Conservation (phyloP, 2,113 vertebrate genomes). For the Lampris incognitus region DNA sequence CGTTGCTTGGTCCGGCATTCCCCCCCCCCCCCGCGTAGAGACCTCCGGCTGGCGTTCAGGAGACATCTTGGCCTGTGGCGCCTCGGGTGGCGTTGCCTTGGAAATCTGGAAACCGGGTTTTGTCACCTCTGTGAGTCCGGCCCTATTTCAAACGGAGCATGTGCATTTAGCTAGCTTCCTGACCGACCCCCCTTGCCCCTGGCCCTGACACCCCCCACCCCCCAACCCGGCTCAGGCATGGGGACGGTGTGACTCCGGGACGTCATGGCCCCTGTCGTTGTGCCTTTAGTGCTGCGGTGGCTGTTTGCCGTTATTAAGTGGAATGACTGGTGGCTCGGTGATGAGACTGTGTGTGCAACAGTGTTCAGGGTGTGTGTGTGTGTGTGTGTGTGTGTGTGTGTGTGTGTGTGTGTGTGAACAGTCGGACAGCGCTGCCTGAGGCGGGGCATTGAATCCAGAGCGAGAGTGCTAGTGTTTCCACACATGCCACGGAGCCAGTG, state of each 20-base stretch:
- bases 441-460: constrained; percentile 51
- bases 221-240: constrained; percentile 46
- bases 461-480: constrained; percentile 68
- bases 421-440: constrained; percentile 53
- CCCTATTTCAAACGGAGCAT: constrained; percentile 58
- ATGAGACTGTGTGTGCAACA: constrained; percentile 43
- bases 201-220: constrained; percentile 19
- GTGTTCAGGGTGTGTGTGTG: constrained; percentile 42
- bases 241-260: constrained; percentile 54
- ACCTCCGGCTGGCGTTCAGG: constrained; percentile 36
- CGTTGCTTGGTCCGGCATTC: constrained; percentile 53
- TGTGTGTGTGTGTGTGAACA: constrained; percentile 6
- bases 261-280: constrained; percentile 62
- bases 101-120: constrained; percentile 41
- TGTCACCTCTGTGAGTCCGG: constrained; percentile 51
- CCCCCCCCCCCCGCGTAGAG: constrained; percentile 52
- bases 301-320: constrained; percentile 74
- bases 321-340: constrained; percentile 65
- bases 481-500: constrained; percentile 74
- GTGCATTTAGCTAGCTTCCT: constrained; percentile 50
- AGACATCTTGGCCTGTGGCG: constrained; percentile 48
- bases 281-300: constrained; percentile 64
- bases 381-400: constrained; percentile 27
- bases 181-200: too few relatives aligned
- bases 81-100: constrained; percentile 29